Conservation (phyloP, 1,140 invertebrate genomes). For the Apis dorsata region DNA sequence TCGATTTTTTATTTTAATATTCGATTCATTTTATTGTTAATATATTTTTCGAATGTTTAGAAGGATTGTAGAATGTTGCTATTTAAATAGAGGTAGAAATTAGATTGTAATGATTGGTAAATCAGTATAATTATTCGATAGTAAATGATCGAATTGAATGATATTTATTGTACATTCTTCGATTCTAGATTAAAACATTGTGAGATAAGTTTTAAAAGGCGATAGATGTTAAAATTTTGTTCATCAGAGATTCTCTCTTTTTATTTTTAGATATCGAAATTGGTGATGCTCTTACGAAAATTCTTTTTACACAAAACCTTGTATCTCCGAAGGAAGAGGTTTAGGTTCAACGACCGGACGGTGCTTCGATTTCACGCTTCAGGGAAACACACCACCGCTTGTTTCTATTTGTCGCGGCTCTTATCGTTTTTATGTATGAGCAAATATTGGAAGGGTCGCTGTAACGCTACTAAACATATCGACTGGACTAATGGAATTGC, state of each 20-base stretch:
- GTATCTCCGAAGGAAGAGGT: slow-evolving; percentile 33
- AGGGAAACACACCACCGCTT: slow-evolving; percentile 7
- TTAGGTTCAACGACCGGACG: neutral
- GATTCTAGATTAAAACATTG: too few relatives aligned
- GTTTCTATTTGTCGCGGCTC: slow-evolving; percentile 40
- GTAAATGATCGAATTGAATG: too few relatives aligned
- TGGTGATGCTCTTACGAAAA: neutral
- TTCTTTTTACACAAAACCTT: neutral
- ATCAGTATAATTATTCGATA: too few relatives aligned
- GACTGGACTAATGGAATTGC: slow-evolving; percentile 34
- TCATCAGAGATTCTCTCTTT: neutral
- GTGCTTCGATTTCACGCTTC: slow-evolving; percentile 52
- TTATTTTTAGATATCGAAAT: neutral
- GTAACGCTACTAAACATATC: slow-evolving; percentile 5
- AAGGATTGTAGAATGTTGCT: too few relatives aligned
- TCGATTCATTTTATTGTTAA: too few relatives aligned
- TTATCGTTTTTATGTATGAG: slow-evolving; percentile 47
- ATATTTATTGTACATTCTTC: too few relatives aligned
- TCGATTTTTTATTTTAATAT: neutral
- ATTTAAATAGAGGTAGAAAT: too few relatives aligned
- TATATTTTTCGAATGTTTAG: too few relatives aligned
- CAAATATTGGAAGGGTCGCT: slow-evolving; percentile 21
- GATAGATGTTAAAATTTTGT: too few relatives aligned
- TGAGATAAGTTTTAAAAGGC: too few relatives aligned
- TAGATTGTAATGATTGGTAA: too few relatives aligned